Base-by-base conservation (phyloP, 2,797 vertebrate species). In the Tenualosa thibaudeaui region DNA sequence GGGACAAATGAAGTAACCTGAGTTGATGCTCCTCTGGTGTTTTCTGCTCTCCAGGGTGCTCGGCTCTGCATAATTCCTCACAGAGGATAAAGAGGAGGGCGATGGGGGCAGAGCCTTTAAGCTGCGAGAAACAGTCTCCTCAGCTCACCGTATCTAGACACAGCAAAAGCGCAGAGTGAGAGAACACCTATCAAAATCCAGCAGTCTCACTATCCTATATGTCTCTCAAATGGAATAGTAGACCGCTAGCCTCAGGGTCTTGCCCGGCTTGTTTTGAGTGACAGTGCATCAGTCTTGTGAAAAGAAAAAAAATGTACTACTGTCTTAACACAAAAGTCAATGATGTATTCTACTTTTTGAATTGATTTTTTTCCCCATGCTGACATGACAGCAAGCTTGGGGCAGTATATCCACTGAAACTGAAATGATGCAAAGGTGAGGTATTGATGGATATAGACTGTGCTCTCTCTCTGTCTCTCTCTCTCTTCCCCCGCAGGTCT, bases 81-180 rank as follows among this genome's bases (percentile, higher is more conserved):
- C 87, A 90, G 82, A 90, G 88, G 86, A 84, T 90, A 54, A 91
- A 89, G 53, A 93, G 93, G 83, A 94, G 90, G 89, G 93, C 95
- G 0, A 85, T 96, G 15, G 92, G 95, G 81, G 94, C 94, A 22
- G 94, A 94, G 85, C 92, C 93, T 49, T 87, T 91, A 82, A 89
- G 84, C 54, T 82, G 95, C 86, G 88, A 90, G 0, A 88, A 89
- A 85, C 91, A 91, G 82, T 85, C 92, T 40, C 82, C 91, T 53
- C 87, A 88, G 85, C 88, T 90, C 87, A 92, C 91, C 49, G 90
- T 92, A 31, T 88, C 87, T 89, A 91, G 90, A 87, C 93, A 93
- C 87, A 93, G 93, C 91, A 96, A 95, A 92, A 95, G 89, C 84
- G 89, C 83, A 50, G 91, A 92, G 96, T 96, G 92, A 95, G 94